Base-by-base conservation (phyloP, 2,888 invertebrate species). In the Entomobrya multifasciata region DNA sequence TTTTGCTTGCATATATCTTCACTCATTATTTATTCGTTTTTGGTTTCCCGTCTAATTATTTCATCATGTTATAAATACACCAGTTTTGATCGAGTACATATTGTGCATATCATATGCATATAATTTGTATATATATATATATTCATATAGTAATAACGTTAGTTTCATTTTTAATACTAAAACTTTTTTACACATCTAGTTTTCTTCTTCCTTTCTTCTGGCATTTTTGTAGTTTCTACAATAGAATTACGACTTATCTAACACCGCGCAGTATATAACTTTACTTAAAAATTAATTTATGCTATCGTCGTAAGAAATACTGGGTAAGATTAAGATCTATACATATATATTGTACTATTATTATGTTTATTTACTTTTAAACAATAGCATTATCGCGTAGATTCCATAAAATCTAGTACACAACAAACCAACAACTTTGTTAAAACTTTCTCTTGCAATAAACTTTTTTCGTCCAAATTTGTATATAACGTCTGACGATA, bases 21-120 rank as follows among this genome's bases (percentile, higher is more conserved):
- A 70, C 15, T 70, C 22, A 30, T 70, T 70, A 70, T 49, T 70
- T 70, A 70, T 70, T 70, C 70, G 70, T 25, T 70, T 67, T 67
- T 67, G 65, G 65, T 67, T 67, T 57, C 47, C 70, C 13, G 8
- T 44, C 70, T 70, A 70, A 49, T 70, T 25, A 57, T 47, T 70
- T 22, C 47, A 15, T 70, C 47, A 70, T 70, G 22, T 70, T 25
- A 70, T 70, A 47, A 47, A 70, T 47, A 70, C 70, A 70, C 70
- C 70, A 70, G 20, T 67, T 41, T 44, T 65, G 65, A 65, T 36
- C 17, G 65, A 65, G 65, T 65, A 65, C 65, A 65, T 65, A 65
- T 60, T 22, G 22, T 17, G 27, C 15, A 60, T 25, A 15, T 27
- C 15, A 25, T 41, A 65, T 25, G 27, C 17, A 36, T 41, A 65